Conservation (phyloP, 2,113 vertebrate genomes). For the Callaeas wilsoni region DNA sequence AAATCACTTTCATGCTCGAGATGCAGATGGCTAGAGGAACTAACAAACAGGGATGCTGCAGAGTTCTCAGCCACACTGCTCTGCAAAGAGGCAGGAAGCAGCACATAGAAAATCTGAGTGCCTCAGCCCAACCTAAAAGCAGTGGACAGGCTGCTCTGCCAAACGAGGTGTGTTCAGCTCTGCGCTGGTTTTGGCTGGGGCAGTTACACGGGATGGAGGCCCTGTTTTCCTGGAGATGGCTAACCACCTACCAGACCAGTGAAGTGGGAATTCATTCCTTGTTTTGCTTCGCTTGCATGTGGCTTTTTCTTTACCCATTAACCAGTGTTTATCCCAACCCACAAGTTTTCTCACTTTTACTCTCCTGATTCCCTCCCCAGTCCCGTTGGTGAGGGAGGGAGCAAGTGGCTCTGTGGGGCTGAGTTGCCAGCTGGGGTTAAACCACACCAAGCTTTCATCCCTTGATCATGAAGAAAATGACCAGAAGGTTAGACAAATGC, state of each 20-base stretch:
- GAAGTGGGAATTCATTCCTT: background rate
- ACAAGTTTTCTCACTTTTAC: background rate
- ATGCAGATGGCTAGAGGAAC: background rate
- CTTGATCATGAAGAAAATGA: background rate
- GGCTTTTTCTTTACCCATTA: background rate
- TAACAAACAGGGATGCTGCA: background rate
- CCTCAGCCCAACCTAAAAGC: background rate
- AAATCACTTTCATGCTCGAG: background rate
- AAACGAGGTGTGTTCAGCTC: background rate
- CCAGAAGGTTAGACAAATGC: background rate
- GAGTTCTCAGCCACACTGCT: background rate
- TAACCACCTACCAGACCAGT: background rate
- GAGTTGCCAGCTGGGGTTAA: background rate
- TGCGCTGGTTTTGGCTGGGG: background rate
- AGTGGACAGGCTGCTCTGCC: background rate
- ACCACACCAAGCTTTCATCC: background rate
- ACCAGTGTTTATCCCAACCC: background rate
- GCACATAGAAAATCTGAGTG: background rate
- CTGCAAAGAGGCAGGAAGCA: background rate
- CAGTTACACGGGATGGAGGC: background rate
- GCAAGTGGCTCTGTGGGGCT: background rate
- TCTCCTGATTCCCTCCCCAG: background rate
- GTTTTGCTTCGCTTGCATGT: background rate
- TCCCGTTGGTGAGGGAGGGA: background rate
- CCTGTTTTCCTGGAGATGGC: background rate